Conservation (phyloP, 2,113 vertebrate genomes). For the Centropus unirufus region DNA sequence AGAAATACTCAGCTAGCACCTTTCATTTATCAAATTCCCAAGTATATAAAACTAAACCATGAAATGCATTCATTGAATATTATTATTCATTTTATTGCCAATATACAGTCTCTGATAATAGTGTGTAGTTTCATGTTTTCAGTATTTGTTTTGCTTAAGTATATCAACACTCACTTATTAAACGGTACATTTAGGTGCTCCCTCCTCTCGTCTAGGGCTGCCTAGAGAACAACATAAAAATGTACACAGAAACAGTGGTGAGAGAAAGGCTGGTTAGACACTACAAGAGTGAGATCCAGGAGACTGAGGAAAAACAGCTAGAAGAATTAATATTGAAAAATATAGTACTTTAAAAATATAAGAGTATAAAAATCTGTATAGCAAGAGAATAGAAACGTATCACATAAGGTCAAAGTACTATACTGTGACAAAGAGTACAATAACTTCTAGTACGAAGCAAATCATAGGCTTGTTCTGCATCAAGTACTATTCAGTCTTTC, state of each 20-base stretch:
- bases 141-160: neutral
- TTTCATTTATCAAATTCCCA: neutral
- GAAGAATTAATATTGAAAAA: neutral
- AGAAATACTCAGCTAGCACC: neutral
- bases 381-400: neutral
- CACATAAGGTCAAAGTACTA: neutral
- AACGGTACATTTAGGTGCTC: neutral
- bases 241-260: neutral
- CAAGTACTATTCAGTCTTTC: neutral
- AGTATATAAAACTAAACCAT: neutral
- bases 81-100: neutral
- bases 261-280: neutral
- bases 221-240: neutral
- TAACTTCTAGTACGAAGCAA: neutral
- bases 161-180: neutral
- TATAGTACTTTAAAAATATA: neutral
- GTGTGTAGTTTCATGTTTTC: neutral
- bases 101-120: neutral
- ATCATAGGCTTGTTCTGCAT: neutral
- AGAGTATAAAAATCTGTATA: neutral
- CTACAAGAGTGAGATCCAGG: neutral
- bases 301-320: neutral
- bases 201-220: neutral
- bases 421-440: neutral
- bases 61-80: neutral